Evolutionary conservation across 2,113 vertebrate species (phyloP).

Genomic region (Phocoena sinus): DNA sequence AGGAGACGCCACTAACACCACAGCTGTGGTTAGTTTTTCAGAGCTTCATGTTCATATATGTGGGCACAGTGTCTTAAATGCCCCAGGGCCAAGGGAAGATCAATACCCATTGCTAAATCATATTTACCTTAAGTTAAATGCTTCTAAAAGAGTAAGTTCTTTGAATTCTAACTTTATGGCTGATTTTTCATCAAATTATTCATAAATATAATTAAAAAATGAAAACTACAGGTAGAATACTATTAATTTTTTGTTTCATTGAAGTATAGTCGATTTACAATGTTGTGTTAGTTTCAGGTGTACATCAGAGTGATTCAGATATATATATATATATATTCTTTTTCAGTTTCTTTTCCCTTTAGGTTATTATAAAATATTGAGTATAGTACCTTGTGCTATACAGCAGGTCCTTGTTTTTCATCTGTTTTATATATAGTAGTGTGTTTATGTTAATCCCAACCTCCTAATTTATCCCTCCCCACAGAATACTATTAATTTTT

Average conservation of each 20-base stretch:
- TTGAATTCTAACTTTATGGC: not conserved
- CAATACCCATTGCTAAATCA: not conserved
- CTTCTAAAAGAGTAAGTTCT: not conserved
- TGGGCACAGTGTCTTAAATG: not conserved
- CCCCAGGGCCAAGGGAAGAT: not conserved
- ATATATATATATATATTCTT: not conserved
- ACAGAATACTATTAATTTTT: not conserved
- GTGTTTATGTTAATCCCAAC: not conserved
- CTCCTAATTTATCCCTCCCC: not conserved
- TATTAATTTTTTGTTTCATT: not conserved
- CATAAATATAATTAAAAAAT: conserved; percentile 6
- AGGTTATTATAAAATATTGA: not conserved
- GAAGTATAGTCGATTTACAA: not conserved
- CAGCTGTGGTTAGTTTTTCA: not conserved
- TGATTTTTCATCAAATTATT: not conserved
- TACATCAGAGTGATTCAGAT: not conserved
- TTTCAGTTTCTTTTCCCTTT: not conserved
- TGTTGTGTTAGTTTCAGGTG: not conserved
- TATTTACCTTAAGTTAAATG: not conserved
- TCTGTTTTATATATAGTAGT: not conserved
- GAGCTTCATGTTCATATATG: not conserved
- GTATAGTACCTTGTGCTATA: not conserved
- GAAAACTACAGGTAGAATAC: not conserved
- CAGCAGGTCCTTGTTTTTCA: not conserved
- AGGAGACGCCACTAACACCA: not conserved